A percentile compares a stretch with the other conserved stretches of the same genome.
Evolutionary conservation across 2,888 invertebrate species (phyloP).

Genomic region (Bembecia ichneumoniformis): DNA sequence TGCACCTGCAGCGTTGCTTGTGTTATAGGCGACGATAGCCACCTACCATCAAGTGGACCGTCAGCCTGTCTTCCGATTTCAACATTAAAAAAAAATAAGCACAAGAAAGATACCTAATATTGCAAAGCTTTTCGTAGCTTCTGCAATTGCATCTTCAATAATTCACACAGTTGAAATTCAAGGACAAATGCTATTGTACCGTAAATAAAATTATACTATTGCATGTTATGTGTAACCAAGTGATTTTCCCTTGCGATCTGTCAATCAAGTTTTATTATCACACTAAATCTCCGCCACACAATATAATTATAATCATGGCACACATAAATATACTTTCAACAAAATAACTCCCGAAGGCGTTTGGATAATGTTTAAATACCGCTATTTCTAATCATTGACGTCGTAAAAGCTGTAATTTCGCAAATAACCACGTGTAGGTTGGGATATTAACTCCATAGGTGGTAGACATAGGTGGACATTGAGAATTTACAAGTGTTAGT

Average conservation of each 20-base stretch:
- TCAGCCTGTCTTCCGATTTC: too few relatives aligned
- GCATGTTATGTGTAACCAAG: too few relatives aligned
- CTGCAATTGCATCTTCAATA: too few relatives aligned
- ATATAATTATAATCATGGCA: constrained; percentile 11
- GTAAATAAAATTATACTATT: too few relatives aligned
- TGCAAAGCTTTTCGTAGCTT: too few relatives aligned
- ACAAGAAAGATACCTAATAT: too few relatives aligned
- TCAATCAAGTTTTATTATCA: constrained; percentile 37
- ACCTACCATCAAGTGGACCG: too few relatives aligned
- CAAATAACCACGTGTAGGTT: constrained; percentile 34
- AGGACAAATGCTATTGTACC: too few relatives aligned
- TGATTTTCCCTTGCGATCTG: constrained; percentile 11
- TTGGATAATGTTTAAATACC: constrained; percentile 35
- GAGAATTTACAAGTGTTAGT: constrained; percentile 21
- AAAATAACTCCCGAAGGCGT: constrained; percentile 10
- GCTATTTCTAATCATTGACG: constrained; percentile 45
- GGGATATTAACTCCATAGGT: constrained; percentile 38
- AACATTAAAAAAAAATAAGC: too few relatives aligned
- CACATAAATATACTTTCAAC: constrained; percentile 10
- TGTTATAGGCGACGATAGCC: too few relatives aligned
- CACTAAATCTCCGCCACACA: constrained; percentile 24
- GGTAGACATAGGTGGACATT: constrained; percentile 15
- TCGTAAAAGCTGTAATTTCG: constrained; percentile 49
- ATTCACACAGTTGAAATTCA: too few relatives aligned
- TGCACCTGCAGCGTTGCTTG: too few relatives aligned